Percentiles rank a stretch among this genome's conserved stretches.
Conservation (phyloP, 1,140 invertebrate species). For the Augochlora pura region DNA sequence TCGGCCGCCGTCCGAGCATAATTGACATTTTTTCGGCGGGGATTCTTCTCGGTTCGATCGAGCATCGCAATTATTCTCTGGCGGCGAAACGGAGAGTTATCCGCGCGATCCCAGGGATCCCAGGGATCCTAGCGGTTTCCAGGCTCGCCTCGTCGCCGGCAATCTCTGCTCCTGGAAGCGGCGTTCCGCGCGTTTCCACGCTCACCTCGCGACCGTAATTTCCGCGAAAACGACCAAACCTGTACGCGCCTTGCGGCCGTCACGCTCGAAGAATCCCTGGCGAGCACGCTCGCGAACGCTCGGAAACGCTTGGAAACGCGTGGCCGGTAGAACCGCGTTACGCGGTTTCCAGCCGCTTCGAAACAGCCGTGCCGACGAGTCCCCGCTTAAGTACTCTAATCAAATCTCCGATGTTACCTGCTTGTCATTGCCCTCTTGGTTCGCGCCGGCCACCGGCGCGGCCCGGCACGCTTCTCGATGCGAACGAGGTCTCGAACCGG, state of each 20-base stretch:
- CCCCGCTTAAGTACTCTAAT: constrained; percentile 44
- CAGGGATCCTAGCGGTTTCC: not conserved
- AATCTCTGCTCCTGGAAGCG: not conserved
- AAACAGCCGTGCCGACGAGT: constrained; percentile 18
- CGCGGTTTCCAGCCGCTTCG: constrained; percentile 36
- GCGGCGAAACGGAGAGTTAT: not conserved
- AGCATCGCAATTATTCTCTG: too few species aligned
- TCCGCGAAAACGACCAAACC: not conserved
- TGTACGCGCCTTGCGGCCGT: constrained; percentile 31
- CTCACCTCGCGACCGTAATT: not conserved
- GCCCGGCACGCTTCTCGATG: constrained; percentile 25
- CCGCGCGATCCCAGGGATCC: not conserved
- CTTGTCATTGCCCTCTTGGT: constrained; percentile 46
- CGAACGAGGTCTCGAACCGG: not conserved
- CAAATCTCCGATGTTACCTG: constrained; percentile 45
- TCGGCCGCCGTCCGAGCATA: not conserved
- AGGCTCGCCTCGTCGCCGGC: not conserved
- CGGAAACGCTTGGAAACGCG: not conserved
- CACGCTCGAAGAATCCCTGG: constrained; percentile 52
- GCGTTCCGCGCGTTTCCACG: not conserved
- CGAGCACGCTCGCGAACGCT: not conserved
- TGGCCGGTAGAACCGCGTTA: constrained; percentile 47
- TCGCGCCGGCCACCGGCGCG: not conserved
- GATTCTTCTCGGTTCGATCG: too few species aligned
- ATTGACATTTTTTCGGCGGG: too few species aligned